Base-by-base conservation (phyloP, 2,888 invertebrate genomes). In the Drosophila tripunctata region DNA sequence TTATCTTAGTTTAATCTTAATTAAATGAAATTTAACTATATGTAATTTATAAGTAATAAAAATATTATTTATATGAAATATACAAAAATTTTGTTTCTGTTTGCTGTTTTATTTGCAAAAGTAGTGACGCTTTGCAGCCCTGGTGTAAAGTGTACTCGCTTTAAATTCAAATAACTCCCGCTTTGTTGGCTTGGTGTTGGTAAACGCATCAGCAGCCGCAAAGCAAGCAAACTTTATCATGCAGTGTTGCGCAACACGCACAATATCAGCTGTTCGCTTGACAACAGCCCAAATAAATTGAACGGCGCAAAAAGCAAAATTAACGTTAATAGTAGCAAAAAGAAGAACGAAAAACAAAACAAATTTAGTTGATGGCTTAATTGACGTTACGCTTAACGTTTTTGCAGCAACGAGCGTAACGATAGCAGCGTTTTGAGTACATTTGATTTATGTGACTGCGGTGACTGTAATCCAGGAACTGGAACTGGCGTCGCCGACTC, bases 211-310 rank as follows among this genome's bases (percentile, higher is more conserved):
- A 14, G 1, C 14, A 15, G 10, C 22, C 1, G n/a, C n/a, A n/a
- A n/a, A n/a, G n/a, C n/a, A n/a, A n/a, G n/a, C n/a, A 12, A 41
- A 22, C 21, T 7, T n/a, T n/a, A 1, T 4, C 5, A 4, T 8
- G 12, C 1, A 38, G 38, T 38, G 50, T 14, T 50, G 30, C 12
- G 8, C 38, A 50, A 50, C 38, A 5, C 38, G 8, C 3, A 8
- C 19, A 2, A 1, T 8, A 64, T 47, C 77, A 78, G 77, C 77
- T 78, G 77, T 64, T 64, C 64, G 14, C 17, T 31, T 48, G 65
- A 55, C 65, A 73, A 69, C 43, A 68, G 62, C 43, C 43, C 55
- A 47, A 30, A n/a, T n/a, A 35, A 65, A 10, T 21, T 24, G 51
- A 51, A 67, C 74, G 56, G 52, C 77, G 67, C 65, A 80, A 48